Evolutionary conservation across 1,140 invertebrate genomes (phyloP), one percentile per base, ranked within the genome.

Genomic region (Magallana ariakensis): DNA sequence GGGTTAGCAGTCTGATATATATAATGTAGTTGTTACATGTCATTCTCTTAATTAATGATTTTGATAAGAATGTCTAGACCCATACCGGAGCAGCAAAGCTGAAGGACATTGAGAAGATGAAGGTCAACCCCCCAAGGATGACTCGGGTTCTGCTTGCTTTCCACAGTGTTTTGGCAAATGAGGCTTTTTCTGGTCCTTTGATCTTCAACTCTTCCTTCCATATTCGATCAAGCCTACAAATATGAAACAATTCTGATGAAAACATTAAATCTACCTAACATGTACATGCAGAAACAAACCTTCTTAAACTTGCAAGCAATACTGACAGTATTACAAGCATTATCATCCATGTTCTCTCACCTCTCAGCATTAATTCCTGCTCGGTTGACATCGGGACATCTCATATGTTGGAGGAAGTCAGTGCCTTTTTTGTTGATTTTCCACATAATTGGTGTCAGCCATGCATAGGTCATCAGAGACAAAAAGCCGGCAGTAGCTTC

Each of bases 21-120:
- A 46, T 46, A 5, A 46, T 46, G 33, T 46, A 4, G 33, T 46
- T 4, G 33, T 46, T 46, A 46, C 33, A 46, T 46, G 33, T 46
- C 33, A 2, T 46, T 46, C 5, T 46, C 33, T 46, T 46, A 2
- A 46, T 46, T 46, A 46, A 46, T 46, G 33, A 46, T 46, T 46
- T 46, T 19, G 15, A 19, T n/a, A 54, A 66, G 8, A 15, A 85
- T n/a, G 22, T 84, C 33, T 13, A 66, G 16, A 58, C 53, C 92
- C 95, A 95, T 94, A 96, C 96, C 62, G 96, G 96, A 87, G 95
- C 95, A 84, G 96, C 90, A 92, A 97, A 97, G 83, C 96, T 96
- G 86, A 96, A 94, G 16, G 95, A 92, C 13, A 96, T 90, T 70
- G 95, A 95, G 5, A 95, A 89, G 6, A 95, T 88, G 85, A 96